A percentile compares a stretch with the other conserved stretches of the same genome.
phyloP scores from a whole-genome alignment of 2,888 invertebrate genomes.

The Agrotis exclamationis region DNA sequence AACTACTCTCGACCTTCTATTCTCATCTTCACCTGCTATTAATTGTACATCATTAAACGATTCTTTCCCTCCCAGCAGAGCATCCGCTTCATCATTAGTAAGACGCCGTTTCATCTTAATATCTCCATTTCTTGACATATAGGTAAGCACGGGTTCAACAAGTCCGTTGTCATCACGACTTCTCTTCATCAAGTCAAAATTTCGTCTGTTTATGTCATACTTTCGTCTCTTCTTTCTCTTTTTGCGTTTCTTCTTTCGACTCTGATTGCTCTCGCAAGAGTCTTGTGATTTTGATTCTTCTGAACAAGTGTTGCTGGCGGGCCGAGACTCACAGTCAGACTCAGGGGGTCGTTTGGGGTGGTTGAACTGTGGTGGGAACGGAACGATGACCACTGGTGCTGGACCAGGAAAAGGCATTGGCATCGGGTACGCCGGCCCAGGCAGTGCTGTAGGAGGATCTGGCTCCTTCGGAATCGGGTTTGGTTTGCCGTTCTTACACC shows the following conservation, averaged over 20 bases:
- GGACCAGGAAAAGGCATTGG: constrained; percentile 59
- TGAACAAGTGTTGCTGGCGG: constrained; percentile 19
- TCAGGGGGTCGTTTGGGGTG: neutral
- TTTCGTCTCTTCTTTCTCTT: constrained; percentile 23
- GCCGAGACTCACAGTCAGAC: constrained; percentile 23
- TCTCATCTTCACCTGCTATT: constrained; percentile 58
- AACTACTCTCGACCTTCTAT: constrained; percentile 54
- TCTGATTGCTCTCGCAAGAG: constrained; percentile 18
- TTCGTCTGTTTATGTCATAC: constrained; percentile 52
- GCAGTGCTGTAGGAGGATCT: constrained; percentile 62
- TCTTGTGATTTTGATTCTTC: constrained; percentile 14
- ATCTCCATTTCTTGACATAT: constrained; percentile 68
- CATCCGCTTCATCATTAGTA: constrained; percentile 73
- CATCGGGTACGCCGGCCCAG: constrained; percentile 60
- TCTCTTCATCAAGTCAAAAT: constrained; percentile 21
- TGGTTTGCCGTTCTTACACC: constrained; percentile 73
- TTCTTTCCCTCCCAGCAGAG: constrained; percentile 61
- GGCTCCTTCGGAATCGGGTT: constrained; percentile 66
- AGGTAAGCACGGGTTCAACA: constrained; percentile 68
- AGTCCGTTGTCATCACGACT: constrained; percentile 49
- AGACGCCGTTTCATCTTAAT: constrained; percentile 76
- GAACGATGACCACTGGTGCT: constrained; percentile 59
- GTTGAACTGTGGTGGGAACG: constrained; percentile 46
- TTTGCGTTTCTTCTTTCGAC: constrained; percentile 29
- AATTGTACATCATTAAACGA: constrained; percentile 59